Percentiles rank a stretch among this genome's conserved stretches.
Evolutionary conservation across 2,888 invertebrate genomes (phyloP).

Genomic region (Lasioglossum pauxillum): DNA sequence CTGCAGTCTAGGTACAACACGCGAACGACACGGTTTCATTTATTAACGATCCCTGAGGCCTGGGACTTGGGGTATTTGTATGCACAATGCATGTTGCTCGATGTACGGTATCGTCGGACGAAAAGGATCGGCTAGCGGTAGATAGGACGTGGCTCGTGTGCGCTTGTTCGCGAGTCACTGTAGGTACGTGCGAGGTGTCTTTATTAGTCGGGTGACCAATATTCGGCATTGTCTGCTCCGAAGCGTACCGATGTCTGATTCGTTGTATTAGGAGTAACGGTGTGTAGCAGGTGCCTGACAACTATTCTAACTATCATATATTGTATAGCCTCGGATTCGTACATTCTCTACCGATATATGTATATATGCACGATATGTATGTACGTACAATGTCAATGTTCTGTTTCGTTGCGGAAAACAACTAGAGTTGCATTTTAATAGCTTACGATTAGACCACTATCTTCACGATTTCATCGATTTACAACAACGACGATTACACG

Average conservation of each 20-base stretch:
- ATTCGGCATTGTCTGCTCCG: constrained; percentile 42
- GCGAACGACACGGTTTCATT: constrained; percentile 39
- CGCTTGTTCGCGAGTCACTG: constrained; percentile 25
- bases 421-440: not conserved
- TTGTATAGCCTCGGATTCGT: not conserved
- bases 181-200: constrained; percentile 58
- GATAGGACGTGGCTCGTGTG: constrained; percentile 58
- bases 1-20: not conserved
- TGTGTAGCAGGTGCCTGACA: constrained; percentile 10
- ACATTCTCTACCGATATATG: not conserved
- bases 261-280: constrained; percentile 40
- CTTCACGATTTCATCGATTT: no score
- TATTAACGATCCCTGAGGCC: constrained; percentile 28
- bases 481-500: no score
- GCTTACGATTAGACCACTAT: no score
- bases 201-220: constrained; percentile 55
- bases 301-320: not conserved
- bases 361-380: no score
- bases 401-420: not conserved
- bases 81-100: constrained; percentile 53
- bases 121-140: constrained; percentile 75
- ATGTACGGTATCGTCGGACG: constrained; percentile 67
- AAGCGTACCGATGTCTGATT: constrained; percentile 24
- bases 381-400: not conserved
- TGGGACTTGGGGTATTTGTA: constrained; percentile 55